These are phyloP conservation scores for Leucoma salicis DNA, from an alignment of 2,888 invertebrate genomes.

Conservation along the genomic window DNA sequence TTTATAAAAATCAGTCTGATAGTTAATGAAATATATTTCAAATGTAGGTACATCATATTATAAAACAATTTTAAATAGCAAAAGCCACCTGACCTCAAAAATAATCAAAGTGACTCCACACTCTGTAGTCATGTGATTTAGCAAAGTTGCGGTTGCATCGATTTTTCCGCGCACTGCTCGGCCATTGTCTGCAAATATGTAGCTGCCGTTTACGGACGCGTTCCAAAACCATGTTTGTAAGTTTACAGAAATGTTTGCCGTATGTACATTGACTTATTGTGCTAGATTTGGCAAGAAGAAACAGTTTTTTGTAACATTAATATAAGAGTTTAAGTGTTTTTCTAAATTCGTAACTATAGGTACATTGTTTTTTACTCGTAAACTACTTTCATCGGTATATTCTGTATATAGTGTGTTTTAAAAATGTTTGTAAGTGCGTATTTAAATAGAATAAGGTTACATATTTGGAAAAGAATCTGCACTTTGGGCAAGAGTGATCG, in stretches of 20 bases:
- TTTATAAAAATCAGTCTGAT: too few relatives aligned
- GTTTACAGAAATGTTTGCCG: conserved; percentile 43
- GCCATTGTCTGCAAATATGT: conserved; percentile 78
- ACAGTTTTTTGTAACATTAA: conserved; percentile 8
- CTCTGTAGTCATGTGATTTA: conserved; percentile 18
- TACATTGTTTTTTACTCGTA: too few relatives aligned
- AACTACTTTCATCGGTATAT: too few relatives aligned
- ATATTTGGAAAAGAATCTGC: too few relatives aligned
- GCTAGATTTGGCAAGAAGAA: conserved; percentile 43
- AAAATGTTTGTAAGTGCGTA: too few relatives aligned
- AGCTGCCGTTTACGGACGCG: conserved; percentile 61
- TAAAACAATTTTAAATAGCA: neutral
- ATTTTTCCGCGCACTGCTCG: conserved; percentile 54
- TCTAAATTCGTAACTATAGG: too few relatives aligned
- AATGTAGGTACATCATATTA: too few relatives aligned
- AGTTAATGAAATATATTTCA: too few relatives aligned
- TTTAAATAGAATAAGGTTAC: too few relatives aligned
- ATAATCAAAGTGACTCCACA: conserved; percentile 3
- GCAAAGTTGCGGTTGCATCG: conserved; percentile 55
- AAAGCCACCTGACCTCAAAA: neutral
- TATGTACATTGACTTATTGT: conserved; percentile 53
- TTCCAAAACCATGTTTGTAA: conserved; percentile 48
- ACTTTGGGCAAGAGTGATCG: too few relatives aligned
- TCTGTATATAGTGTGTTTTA: too few relatives aligned
- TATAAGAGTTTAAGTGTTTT: too few relatives aligned